Percentiles rank a stretch among this genome's conserved stretches.
phyloP scores from a whole-genome alignment of 1,140 invertebrate species.

The Drosophila ananassae region DNA sequence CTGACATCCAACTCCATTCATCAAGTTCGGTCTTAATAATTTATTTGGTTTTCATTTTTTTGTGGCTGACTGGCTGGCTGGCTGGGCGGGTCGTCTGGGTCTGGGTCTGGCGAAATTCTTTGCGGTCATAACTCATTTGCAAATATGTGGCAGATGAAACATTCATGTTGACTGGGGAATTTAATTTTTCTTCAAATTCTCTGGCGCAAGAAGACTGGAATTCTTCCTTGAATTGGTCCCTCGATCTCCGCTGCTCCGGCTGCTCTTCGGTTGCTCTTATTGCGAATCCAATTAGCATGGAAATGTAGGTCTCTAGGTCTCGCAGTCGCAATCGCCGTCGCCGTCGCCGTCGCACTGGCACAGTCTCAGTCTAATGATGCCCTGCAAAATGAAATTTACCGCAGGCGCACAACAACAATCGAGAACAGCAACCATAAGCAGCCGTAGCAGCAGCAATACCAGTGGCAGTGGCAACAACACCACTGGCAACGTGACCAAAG shows the following conservation, averaged over 20 bases:
- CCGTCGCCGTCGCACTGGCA: neutral
- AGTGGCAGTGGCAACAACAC: slow-evolving; percentile 6
- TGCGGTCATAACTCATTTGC: slow-evolving; percentile 51
- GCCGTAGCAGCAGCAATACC: slow-evolving; percentile 5
- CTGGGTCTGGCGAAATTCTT: slow-evolving; percentile 26
- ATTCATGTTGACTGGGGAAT: slow-evolving; percentile 46
- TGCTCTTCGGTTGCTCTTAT: slow-evolving; percentile 35
- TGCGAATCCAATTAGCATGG: slow-evolving; percentile 74
- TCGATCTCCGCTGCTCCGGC: slow-evolving; percentile 30
- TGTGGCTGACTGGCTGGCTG: neutral
- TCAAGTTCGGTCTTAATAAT: slow-evolving; percentile 40
- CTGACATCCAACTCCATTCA: slow-evolving; percentile 29
- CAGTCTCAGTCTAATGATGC: slow-evolving; percentile 48
- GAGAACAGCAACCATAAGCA: slow-evolving; percentile 26
- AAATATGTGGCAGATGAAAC: slow-evolving; percentile 45
- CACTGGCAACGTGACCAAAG: slow-evolving; percentile 42
- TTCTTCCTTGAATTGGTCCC: slow-evolving; percentile 22
- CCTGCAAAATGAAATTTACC: slow-evolving; percentile 67
- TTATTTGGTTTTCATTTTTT: slow-evolving; percentile 26
- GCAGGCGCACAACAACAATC: slow-evolving; percentile 33
- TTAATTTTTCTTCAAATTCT: slow-evolving; percentile 51
- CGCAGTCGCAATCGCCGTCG: neutral
- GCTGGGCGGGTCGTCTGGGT: neutral
- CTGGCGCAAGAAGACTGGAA: slow-evolving; percentile 17
- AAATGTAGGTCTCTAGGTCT: slow-evolving; percentile 65